Evolutionary conservation across 2,113 vertebrate genomes (phyloP).

Genomic region (Arvicanthis niloticus): DNA sequence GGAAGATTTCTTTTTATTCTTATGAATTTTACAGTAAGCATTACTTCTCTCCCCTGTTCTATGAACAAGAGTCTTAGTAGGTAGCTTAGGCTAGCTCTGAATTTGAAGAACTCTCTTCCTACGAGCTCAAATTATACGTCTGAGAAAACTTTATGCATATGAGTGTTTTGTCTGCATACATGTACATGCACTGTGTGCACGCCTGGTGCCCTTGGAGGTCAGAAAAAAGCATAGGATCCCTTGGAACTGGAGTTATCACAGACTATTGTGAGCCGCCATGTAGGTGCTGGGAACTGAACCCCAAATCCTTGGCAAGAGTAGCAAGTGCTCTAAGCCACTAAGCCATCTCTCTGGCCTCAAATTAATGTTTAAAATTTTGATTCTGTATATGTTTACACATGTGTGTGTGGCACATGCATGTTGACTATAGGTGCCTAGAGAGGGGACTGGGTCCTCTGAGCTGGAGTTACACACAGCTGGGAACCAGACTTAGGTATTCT

Average conservation of each 20-base stretch:
- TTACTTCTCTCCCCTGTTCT: not conserved
- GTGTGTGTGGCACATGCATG: not conserved
- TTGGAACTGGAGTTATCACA: not conserved
- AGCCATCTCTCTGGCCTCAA: not conserved
- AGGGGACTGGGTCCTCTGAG: not conserved
- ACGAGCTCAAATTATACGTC: not conserved
- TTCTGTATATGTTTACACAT: not conserved
- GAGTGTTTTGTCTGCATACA: not conserved
- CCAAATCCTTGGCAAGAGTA: not conserved
- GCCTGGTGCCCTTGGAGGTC: not conserved
- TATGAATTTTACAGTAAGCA: not conserved
- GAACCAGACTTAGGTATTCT: not conserved
- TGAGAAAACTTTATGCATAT: not conserved
- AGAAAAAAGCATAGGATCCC: not conserved
- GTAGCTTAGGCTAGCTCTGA: not conserved
- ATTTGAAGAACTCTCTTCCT: not conserved
- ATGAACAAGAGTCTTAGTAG: not conserved
- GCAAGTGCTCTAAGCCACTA: not conserved
- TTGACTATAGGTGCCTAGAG: not conserved
- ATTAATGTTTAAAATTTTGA: not conserved
- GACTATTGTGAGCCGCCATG: not conserved
- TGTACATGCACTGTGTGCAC: not conserved
- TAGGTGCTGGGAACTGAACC: not conserved
- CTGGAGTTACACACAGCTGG: not conserved
- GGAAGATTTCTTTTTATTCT: not conserved